These are phyloP conservation scores for Actinia equina DNA, from an alignment of 64 coral and sea anemone genomes.

Conservation along the genomic window DNA sequence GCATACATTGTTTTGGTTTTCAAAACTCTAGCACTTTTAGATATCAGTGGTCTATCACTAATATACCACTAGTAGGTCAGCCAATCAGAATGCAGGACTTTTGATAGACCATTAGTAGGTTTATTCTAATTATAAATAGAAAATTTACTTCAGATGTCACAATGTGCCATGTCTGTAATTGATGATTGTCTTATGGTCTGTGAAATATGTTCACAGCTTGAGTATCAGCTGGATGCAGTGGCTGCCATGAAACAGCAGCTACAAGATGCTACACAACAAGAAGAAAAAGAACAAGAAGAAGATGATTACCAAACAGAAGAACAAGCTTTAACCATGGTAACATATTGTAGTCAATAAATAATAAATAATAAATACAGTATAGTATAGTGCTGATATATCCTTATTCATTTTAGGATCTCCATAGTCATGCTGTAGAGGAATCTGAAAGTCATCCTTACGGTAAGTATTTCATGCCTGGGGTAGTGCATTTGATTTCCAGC, in stretches of 20 bases:
- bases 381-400: neutral
- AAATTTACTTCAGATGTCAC: too few species aligned
- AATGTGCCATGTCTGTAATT: too few species aligned
- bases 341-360: neutral
- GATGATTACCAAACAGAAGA: neutral
- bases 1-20: too few species aligned
- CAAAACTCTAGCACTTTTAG: too few species aligned
- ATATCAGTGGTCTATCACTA: too few species aligned
- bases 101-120: too few species aligned
- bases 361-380: too few species aligned
- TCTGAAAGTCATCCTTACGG: neutral
- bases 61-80: too few species aligned
- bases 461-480: neutral
- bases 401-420: neutral
- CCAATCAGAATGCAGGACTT: too few species aligned
- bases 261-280: neutral
- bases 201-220: constrained; percentile 24
- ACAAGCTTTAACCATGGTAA: neutral
- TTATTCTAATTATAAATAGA: too few species aligned
- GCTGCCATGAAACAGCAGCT: constrained; percentile 26
- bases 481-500: too few species aligned
- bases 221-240: constrained; percentile 48
- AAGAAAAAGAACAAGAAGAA: neutral
- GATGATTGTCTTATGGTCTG: neutral
- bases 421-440: neutral